phyloP scores from a whole-genome alignment of 2,113 vertebrate genomes.

The Semnornis frantzii region DNA sequence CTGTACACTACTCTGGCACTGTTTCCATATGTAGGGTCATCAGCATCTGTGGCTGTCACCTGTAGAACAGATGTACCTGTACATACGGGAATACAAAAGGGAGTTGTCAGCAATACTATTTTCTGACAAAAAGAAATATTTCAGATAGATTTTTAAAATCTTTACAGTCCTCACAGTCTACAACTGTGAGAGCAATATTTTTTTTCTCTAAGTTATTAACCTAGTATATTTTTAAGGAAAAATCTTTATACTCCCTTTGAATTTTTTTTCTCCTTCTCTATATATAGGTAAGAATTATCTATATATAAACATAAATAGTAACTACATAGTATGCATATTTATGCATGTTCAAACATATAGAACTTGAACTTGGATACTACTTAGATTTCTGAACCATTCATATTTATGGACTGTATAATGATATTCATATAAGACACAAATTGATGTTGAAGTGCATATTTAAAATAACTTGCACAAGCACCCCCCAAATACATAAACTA shows the following conservation, averaged over 20 bases:
- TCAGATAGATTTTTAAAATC: background rate
- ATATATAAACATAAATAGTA: background rate
- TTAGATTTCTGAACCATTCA: background rate
- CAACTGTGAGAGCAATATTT: background rate
- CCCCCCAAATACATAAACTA: background rate
- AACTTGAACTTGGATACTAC: background rate
- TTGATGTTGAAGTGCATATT: background rate
- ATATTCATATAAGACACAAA: background rate
- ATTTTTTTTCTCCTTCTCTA: background rate
- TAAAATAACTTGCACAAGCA: background rate
- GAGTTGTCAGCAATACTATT: background rate
- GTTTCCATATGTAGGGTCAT: conserved; percentile 96
- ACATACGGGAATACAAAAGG: conserved; percentile 51
- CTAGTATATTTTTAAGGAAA: background rate
- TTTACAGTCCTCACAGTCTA: background rate
- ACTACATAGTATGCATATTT: background rate
- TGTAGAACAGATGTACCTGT: conserved; percentile 94
- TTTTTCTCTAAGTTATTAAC: background rate
- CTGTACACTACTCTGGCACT: conserved; percentile 96
- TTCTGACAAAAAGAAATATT: background rate
- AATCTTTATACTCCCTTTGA: background rate
- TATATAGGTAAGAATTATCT: background rate
- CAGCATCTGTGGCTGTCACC: conserved; percentile 93
- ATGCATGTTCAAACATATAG: background rate
- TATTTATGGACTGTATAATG: background rate